Evolutionary conservation across 2,888 invertebrate species (phyloP), one percentile per base, ranked within the genome.

Genomic region (Beris morrisii): DNA sequence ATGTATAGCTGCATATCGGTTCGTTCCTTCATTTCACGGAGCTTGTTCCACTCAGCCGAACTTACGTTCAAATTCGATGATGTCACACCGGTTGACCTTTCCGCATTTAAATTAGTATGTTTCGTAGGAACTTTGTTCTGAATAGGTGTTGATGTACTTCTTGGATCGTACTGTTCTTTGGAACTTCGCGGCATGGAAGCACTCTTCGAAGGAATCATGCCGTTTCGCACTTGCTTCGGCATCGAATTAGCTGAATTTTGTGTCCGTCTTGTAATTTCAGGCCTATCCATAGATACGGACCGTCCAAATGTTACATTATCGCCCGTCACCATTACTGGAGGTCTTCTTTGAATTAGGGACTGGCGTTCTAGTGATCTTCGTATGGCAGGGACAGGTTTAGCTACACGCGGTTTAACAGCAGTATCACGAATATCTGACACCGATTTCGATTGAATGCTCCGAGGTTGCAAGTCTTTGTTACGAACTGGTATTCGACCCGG

Each of bases 21-120:
- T 45, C 75, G 75, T 66, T 80, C 78, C 65, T 80, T 79, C 11
- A 80, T 75, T 56, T 79, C 78, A n/a, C 75, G 72, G 44, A 81
- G 45, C 50, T 76, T 74, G 9, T 75, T 76, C 79, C 79, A 80
- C 32, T 79, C 77, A 43, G 74, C 72, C 30, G 75, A 73, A 58
- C 74, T 74, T 0, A 75, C 72, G 56, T 73, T 72, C 5, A 70
- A 65, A 52, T 66, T 53, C 52, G 6, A 48, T 63, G 66, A 45
- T 67, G 32, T 11, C 6, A 44, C 28, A 9, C 12, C 31, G 11
- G n/a, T n/a, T n/a, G 15, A 43, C 38, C 32, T 65, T 6, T 11
- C 31, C 3, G 56, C 22, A 38, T 43, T 55, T 9, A 38, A 5
- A 38, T 1, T 5, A 38, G 7, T 38, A 12, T 65, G 43, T 15